phyloP scores from a whole-genome alignment of 2,888 invertebrate species.

The Proisotoma minuta region DNA sequence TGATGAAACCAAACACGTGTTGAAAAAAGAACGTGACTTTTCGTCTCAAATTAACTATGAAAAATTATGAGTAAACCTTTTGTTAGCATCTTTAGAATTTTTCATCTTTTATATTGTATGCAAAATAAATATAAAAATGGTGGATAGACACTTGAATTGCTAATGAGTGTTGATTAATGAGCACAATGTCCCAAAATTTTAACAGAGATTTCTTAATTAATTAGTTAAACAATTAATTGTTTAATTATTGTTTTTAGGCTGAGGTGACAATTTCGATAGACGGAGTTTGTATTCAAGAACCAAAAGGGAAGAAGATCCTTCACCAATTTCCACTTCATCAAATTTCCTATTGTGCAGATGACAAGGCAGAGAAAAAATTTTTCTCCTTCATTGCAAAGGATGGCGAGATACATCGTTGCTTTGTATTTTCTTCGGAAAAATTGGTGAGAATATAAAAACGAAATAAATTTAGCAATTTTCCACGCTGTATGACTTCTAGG shows the following conservation, averaged over 20 bases:
- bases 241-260: constrained; percentile 51
- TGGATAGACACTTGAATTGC: neutral
- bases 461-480: too few relatives aligned
- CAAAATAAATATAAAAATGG: too few relatives aligned
- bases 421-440: constrained; percentile 95
- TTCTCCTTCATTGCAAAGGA: constrained; percentile 92
- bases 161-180: neutral
- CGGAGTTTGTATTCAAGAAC: constrained; percentile 86
- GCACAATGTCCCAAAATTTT: neutral
- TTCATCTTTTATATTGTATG: too few relatives aligned
- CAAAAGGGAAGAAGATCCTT: constrained; percentile 66
- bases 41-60: too few relatives aligned
- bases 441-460: constrained; percentile 59
- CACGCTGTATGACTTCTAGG: too few relatives aligned
- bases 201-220: neutral
- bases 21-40: too few relatives aligned
- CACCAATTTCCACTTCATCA: constrained; percentile 94
- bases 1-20: too few relatives aligned
- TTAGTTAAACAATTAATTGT: constrained; percentile 15
- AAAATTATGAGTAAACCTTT: too few relatives aligned
- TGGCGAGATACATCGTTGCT: constrained; percentile 78
- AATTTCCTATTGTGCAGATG: constrained; percentile 98
- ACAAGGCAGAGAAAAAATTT: constrained; percentile 95
- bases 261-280: constrained; percentile 95
- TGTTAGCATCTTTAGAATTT: too few relatives aligned